A percentile compares a stretch with the other conserved stretches of the same genome.
These are phyloP conservation scores for Spizella passerina DNA, from an alignment of 2,797 vertebrate species.

Conservation along the genomic window DNA sequence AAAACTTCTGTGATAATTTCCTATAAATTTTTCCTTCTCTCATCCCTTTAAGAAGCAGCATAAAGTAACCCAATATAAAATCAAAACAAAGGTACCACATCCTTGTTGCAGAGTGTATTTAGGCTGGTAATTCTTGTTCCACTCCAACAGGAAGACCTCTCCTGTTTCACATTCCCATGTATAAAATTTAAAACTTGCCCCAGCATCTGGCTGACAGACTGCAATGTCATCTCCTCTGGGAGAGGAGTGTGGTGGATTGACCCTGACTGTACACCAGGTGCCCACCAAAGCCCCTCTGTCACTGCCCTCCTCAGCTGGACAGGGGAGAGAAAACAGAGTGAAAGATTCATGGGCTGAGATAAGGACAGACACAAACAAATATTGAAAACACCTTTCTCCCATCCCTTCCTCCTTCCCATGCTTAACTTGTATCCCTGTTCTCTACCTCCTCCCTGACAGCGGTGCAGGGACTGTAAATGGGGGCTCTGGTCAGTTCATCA, in stretches of 20 bases:
- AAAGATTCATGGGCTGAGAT: not conserved
- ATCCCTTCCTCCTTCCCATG: not conserved
- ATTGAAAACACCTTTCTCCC: not conserved
- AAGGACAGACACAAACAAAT: not conserved
- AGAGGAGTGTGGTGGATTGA: not conserved
- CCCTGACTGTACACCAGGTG: not conserved
- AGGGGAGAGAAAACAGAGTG: not conserved
- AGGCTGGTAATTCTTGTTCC: not conserved
- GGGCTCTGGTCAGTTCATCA: not conserved
- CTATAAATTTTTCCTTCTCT: not conserved
- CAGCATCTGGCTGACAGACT: not conserved
- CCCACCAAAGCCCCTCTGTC: not conserved
- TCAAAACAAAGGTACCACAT: not conserved
- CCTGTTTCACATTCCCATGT: not conserved
- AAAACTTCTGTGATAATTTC: not conserved
- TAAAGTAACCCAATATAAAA: not conserved
- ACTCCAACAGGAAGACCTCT: not conserved
- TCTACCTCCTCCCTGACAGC: not conserved
- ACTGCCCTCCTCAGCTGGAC: not conserved
- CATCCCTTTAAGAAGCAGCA: not conserved
- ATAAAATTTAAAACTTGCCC: not conserved
- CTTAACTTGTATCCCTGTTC: not conserved
- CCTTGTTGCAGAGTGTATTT: not conserved
- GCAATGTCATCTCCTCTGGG: not conserved
- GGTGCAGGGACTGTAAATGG: rapidly evolving